These are phyloP conservation scores for Endomychus coccineus DNA, from an alignment of 2,888 invertebrate species.

Conservation along the genomic window DNA sequence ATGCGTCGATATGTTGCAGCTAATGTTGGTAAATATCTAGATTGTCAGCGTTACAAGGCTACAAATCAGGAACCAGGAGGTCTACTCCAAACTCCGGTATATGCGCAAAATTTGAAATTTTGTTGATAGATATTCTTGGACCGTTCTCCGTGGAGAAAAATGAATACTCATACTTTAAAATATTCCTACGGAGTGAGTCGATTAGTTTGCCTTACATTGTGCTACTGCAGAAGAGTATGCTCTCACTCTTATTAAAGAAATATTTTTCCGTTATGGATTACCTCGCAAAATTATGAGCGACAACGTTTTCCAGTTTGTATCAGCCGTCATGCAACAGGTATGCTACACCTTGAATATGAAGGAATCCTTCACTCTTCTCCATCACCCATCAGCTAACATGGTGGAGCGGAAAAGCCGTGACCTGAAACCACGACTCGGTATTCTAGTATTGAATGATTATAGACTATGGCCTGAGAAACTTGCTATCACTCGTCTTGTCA, in stretches of 20 bases:
- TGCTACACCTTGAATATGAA: slow-evolving; percentile 26
- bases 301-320: slow-evolving; percentile 34
- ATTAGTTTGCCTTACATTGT: slow-evolving; percentile 18
- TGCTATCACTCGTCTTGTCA: slow-evolving; percentile 33
- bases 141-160: slow-evolving; percentile 21
- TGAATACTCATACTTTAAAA: slow-evolving; percentile 28
- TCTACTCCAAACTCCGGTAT: slow-evolving; percentile 25
- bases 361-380: slow-evolving; percentile 26
- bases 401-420: slow-evolving; percentile 28
- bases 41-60: slow-evolving; percentile 28
- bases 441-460: slow-evolving; percentile 29
- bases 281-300: slow-evolving; percentile 33
- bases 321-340: slow-evolving; percentile 32
- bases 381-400: slow-evolving; percentile 22
- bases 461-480: slow-evolving; percentile 28
- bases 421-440: slow-evolving; percentile 31
- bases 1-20: slow-evolving; percentile 21
- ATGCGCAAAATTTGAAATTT: slow-evolving; percentile 24
- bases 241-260: slow-evolving; percentile 24
- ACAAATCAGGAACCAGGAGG: slow-evolving; percentile 26
- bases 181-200: slow-evolving; percentile 26
- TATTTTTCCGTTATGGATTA: slow-evolving; percentile 30
- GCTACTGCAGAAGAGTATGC: slow-evolving; percentile 26
- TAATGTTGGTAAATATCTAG: slow-evolving; percentile 23
- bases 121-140: slow-evolving; percentile 28